phyloP scores from a whole-genome alignment of 35 echinoderm and acorn worm genomes.

The Ophiothrix spiculata region DNA sequence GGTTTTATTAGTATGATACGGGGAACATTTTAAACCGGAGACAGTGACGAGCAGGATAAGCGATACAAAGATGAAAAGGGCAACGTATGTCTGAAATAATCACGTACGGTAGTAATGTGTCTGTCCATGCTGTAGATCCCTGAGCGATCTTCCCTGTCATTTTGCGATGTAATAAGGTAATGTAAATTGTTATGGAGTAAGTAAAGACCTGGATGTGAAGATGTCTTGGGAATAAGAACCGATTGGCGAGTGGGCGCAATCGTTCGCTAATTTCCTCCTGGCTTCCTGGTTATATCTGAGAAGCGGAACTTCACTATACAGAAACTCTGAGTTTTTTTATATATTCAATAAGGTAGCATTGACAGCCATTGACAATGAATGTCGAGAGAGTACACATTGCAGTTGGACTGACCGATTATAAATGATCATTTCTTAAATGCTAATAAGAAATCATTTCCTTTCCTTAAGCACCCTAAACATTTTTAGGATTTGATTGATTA shows the following conservation, averaged over 20 bases:
- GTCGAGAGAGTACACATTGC: background rate
- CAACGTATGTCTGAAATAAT: too few species aligned
- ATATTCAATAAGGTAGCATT: background rate
- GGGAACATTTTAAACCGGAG: too few species aligned
- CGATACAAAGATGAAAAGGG: too few species aligned
- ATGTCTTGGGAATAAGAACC: background rate
- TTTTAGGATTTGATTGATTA: background rate
- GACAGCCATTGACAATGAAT: background rate
- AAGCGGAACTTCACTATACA: background rate
- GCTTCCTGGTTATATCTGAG: background rate
- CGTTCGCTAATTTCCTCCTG: slow-evolving; percentile 6
- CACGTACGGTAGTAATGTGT: background rate
- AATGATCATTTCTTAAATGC: background rate
- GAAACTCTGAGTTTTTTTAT: background rate
- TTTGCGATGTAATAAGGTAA: slow-evolving; percentile 16
- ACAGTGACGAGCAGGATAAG: too few species aligned
- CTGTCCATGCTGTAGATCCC: background rate
- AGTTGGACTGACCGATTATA: slow-evolving; percentile 2
- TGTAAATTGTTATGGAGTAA: slow-evolving; percentile 16
- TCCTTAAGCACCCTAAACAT: slow-evolving; percentile 1
- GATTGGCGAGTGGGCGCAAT: background rate
- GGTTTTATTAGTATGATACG: too few species aligned
- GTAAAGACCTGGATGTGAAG: background rate
- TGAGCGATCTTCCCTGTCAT: background rate
- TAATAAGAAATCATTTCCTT: slow-evolving; percentile 14